Base-by-base conservation (phyloP, 2,888 invertebrate species). In the Reticulitermes lucifugus region DNA sequence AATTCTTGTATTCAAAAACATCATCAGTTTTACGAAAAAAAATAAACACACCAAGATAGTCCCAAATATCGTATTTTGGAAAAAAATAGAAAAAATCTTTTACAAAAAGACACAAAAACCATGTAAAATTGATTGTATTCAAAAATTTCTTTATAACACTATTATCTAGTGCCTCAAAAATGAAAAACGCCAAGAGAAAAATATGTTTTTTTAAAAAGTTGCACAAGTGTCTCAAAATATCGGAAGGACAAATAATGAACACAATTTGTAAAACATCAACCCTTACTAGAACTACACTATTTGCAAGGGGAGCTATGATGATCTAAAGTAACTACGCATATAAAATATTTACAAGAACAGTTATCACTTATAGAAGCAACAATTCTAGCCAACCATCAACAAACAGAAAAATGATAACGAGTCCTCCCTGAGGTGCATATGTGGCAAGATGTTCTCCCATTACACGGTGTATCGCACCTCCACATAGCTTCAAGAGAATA, bases 1-100 rank as follows among this genome's bases (percentile, higher is more conserved):
- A 92, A 92, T 92, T 90, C 12, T 85, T 80, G 79, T 73, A 83
- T 83, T 46, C 79, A 59, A 85, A 85, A 85, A 83, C 80, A 65
- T 71, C 43, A 71, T 25, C 73, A 60, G 35, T 70, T 65, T 55
- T 41, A 35, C 59, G 60, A 65, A 81, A 81, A 81, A 75, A 25
- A 79, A 25, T 59, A 79, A 79, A 79, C 25, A 18, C 29, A 79
- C 18, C 29, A 75, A 43, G 5, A 22, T 21, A 7, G 21, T 75
- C 43, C 41, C 75, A 75, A 35, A 21, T n/a, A 75, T 43, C 35
- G 41, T 75, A 9, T 75, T 21, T 75, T 29, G 18, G 21, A 75
- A 75, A 71, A 75, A 75, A 25, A 25, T 25, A 46, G 3, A 5
- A 43, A 75, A 75, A 75, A 35, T 22, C 12, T 75, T 43, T 2